A percentile compares a stretch with the other conserved stretches of the same genome.
Evolutionary conservation across 2,888 invertebrate species (phyloP).

Genomic region (Litoditis marina): DNA sequence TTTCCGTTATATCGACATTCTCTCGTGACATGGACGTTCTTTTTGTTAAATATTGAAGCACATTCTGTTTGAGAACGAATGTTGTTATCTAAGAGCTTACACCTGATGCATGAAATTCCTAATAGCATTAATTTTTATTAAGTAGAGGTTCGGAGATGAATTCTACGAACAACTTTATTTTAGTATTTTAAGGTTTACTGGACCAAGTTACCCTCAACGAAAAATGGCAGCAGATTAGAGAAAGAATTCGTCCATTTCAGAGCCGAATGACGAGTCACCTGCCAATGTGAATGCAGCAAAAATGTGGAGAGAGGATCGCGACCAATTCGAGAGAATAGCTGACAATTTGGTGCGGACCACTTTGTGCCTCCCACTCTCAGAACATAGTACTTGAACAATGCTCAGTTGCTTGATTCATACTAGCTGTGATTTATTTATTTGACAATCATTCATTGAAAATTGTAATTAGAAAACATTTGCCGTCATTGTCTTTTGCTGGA

Average conservation of each 20-base stretch:
- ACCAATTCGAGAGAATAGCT: constrained; percentile 88
- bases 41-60: neutral
- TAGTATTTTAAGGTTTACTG: neutral
- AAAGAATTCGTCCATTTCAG: too few species aligned
- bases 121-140: neutral
- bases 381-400: too few species aligned
- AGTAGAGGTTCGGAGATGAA: neutral
- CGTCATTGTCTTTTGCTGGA: too few species aligned
- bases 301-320: constrained; percentile 73
- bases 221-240: too few species aligned
- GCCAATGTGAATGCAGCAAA: constrained; percentile 88
- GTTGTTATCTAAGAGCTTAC: too few species aligned
- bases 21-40: too few species aligned
- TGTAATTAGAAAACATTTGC: too few species aligned
- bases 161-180: constrained; percentile 4
- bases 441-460: too few species aligned
- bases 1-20: neutral
- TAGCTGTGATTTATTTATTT: too few species aligned
- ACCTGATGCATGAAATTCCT: neutral
- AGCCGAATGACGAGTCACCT: constrained; percentile 97
- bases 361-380: constrained; percentile 73
- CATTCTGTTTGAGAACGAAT: too few species aligned
- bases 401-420: too few species aligned
- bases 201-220: too few species aligned
- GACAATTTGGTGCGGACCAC: constrained; percentile 86